Evolutionary conservation across 2,797 vertebrate species (phyloP).

Genomic region (Premnoplex brunnescens): DNA sequence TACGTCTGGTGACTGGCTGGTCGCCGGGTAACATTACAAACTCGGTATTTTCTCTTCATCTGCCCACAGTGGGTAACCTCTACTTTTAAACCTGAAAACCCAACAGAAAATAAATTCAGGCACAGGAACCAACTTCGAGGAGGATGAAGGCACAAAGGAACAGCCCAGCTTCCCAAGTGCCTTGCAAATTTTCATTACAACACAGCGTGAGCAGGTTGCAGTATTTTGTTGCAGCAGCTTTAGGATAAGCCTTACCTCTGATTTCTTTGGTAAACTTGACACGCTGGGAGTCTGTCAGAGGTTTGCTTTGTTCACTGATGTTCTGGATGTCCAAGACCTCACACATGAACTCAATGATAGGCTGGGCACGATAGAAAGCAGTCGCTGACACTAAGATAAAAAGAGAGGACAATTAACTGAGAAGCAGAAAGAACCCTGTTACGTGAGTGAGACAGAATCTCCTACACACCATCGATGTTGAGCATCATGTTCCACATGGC

Average conservation of each 20-base stretch:
- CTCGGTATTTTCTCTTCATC: constrained; percentile 99
- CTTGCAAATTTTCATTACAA: not conserved
- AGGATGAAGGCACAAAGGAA: not conserved
- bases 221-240: not conserved
- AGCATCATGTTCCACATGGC: constrained; percentile 99
- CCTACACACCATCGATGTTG: constrained; percentile 91
- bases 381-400: constrained; percentile 90
- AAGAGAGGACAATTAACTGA: not conserved
- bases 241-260: constrained; percentile 81
- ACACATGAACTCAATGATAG: constrained; percentile 99
- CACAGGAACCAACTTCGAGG: not conserved
- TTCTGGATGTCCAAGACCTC: constrained; percentile 98
- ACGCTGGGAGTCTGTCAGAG: constrained; percentile 96
- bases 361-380: constrained; percentile 97
- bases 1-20: constrained; percentile 99
- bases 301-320: constrained; percentile 98
- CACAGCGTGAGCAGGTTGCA: not conserved
- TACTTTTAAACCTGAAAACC: constrained; percentile 90
- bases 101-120: constrained; percentile 1
- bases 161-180: not conserved
- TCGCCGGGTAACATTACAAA: constrained; percentile 95
- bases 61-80: constrained; percentile 99
- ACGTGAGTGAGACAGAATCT: not conserved
- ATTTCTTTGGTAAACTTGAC: constrained; percentile 99
- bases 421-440: not conserved